Conservation (phyloP, 2,888 invertebrate species). For the Dolomedes plantarius region DNA sequence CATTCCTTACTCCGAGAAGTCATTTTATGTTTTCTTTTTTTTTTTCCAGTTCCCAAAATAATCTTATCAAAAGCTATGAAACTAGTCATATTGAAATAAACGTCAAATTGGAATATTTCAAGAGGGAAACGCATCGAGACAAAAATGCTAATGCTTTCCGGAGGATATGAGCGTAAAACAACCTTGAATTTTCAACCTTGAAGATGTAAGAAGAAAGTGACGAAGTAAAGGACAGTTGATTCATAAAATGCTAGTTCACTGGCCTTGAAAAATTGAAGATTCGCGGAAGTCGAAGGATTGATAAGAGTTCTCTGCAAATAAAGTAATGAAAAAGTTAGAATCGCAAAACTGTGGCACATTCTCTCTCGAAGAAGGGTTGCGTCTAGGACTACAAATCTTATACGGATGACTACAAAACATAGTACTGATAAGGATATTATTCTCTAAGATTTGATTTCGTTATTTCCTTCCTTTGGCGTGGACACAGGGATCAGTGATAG, state of each 20-base stretch:
- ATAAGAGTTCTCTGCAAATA: neutral
- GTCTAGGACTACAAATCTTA: too few species aligned
- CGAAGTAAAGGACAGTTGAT: neutral
- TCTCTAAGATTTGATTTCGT: too few species aligned
- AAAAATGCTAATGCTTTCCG: neutral
- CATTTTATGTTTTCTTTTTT: too few species aligned
- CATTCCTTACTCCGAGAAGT: too few species aligned
- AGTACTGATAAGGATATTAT: too few species aligned
- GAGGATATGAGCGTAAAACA: neutral
- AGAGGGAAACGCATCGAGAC: neutral
- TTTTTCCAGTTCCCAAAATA: too few species aligned
- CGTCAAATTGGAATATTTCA: neutral
- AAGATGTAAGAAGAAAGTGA: neutral
- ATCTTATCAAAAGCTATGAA: neutral
- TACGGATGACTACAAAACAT: too few species aligned
- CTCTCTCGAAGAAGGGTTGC: too few species aligned
- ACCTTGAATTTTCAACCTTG: neutral
- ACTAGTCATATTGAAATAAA: neutral
- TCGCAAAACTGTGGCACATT: too few species aligned
- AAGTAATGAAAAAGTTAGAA: too few species aligned
- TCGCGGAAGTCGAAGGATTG: neutral
- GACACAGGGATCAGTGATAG: too few species aligned
- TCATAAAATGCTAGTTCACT: neutral
- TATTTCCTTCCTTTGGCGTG: too few species aligned
- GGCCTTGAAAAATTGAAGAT: neutral